Evolutionary conservation across 2,888 invertebrate species (phyloP).

Genomic region (Euplagia quadripunctaria): DNA sequence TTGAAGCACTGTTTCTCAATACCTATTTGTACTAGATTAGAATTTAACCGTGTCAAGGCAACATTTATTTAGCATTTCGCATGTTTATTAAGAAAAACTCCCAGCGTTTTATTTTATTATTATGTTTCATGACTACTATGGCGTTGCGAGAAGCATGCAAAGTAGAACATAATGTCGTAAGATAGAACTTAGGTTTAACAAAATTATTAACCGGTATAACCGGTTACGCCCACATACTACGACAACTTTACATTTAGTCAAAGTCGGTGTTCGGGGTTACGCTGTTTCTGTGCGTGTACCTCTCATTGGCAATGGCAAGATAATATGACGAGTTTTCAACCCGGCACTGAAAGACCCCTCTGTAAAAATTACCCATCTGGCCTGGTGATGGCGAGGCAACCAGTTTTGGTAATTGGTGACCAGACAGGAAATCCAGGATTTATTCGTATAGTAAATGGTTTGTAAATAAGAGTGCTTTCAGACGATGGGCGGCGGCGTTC

Average conservation of each 20-base stretch:
- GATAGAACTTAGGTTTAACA: neutral
- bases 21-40: conserved; percentile 7
- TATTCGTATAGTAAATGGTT: too few species aligned
- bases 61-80: conserved; percentile 20
- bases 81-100: conserved; percentile 13
- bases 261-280: too few species aligned
- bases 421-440: too few species aligned
- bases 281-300: too few species aligned
- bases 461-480: too few species aligned
- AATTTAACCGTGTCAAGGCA: conserved; percentile 19
- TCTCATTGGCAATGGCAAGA: too few species aligned
- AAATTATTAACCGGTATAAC: neutral
- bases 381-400: too few species aligned
- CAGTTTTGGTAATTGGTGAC: too few species aligned
- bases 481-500: too few species aligned
- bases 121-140: conserved; percentile 3
- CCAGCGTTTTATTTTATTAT: neutral
- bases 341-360: too few species aligned
- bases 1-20: conserved; percentile 14
- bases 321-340: too few species aligned
- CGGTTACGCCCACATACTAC: neutral
- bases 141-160: neutral
- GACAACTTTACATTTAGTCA: neutral
- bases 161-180: neutral
- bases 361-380: too few species aligned